Evolutionary conservation across 2,888 invertebrate genomes (phyloP).

Genomic region (Mythimna impura): DNA sequence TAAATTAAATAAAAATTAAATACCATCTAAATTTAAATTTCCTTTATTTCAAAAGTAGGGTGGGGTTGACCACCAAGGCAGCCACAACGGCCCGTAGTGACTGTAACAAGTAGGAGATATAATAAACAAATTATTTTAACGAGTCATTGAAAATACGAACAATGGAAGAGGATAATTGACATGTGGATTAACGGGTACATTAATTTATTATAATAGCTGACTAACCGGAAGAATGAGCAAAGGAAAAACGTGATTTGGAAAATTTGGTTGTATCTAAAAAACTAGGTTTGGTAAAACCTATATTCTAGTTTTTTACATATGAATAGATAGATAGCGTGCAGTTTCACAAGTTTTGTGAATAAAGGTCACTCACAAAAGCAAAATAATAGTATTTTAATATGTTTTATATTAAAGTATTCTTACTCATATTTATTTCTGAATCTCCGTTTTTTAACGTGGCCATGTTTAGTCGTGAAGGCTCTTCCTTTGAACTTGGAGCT

Average conservation of each 20-base stretch:
- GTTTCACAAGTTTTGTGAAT: background rate
- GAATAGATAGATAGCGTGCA: too few species aligned
- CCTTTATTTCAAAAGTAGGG: conserved; percentile 29
- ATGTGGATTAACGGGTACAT: background rate
- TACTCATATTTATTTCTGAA: conserved; percentile 34
- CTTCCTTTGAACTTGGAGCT: conserved; percentile 43
- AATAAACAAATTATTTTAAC: too few species aligned
- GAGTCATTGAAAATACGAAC: background rate
- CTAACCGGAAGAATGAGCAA: background rate
- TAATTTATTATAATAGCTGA: background rate
- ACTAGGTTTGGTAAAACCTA: too few species aligned
- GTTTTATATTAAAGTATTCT: conserved; percentile 10
- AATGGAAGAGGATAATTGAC: background rate
- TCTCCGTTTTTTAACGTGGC: conserved; percentile 28
- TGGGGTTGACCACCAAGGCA: conserved; percentile 30
- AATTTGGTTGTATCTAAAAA: background rate
- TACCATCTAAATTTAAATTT: background rate
- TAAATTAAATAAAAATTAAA: background rate
- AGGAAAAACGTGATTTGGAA: background rate
- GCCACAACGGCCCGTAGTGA: conserved; percentile 37
- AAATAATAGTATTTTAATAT: background rate
- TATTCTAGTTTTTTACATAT: too few species aligned
- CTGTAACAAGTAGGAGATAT: conserved; percentile 23
- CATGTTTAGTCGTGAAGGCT: conserved; percentile 28
- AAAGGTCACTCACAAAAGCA: background rate